Evolutionary conservation across 2,888 invertebrate genomes (phyloP).

Genomic region (Pollenia angustigena): DNA sequence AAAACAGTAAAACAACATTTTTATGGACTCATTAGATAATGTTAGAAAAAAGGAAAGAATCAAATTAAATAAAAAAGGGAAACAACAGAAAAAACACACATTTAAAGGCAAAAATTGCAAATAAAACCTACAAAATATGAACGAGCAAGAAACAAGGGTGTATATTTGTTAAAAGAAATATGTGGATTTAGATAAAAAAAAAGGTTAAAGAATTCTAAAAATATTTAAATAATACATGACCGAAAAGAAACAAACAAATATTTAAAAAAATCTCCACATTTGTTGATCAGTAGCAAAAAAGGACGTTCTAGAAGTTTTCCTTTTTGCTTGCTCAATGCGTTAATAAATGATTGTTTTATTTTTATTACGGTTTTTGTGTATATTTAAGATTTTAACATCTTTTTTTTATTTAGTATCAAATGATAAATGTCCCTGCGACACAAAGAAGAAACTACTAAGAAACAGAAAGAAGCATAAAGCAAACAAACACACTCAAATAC

Average conservation of each 20-base stretch:
- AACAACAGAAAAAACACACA: conserved; percentile 16
- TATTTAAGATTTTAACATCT: conserved; percentile 9
- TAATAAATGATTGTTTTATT: conserved; percentile 46
- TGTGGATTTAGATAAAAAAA: conserved; percentile 51
- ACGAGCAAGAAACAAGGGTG: conserved; percentile 48
- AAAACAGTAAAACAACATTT: conserved; percentile 64
- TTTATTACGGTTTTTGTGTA: conserved; percentile 36
- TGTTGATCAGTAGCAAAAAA: conserved; percentile 21
- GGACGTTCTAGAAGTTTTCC: conserved; percentile 11
- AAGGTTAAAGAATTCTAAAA: conserved; percentile 58
- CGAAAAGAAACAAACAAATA: conserved; percentile 16
- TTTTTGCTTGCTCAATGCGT: conserved; percentile 24
- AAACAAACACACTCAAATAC: background rate
- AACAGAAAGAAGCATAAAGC: conserved; percentile 1
- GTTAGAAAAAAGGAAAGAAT: conserved; percentile 25
- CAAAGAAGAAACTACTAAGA: background rate
- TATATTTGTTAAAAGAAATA: conserved; percentile 52
- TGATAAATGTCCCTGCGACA: conserved; percentile 37
- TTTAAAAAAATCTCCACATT: conserved; percentile 26
- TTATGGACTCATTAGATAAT: conserved; percentile 68
- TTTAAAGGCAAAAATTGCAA: conserved; percentile 20
- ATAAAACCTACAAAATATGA: conserved; percentile 29
- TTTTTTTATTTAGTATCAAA: conserved; percentile 43
- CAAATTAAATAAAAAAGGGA: conserved; percentile 19
- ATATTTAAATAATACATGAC: conserved; percentile 54